Conservation (phyloP, 2,888 invertebrate genomes). For the Eumerus sabulonum region DNA sequence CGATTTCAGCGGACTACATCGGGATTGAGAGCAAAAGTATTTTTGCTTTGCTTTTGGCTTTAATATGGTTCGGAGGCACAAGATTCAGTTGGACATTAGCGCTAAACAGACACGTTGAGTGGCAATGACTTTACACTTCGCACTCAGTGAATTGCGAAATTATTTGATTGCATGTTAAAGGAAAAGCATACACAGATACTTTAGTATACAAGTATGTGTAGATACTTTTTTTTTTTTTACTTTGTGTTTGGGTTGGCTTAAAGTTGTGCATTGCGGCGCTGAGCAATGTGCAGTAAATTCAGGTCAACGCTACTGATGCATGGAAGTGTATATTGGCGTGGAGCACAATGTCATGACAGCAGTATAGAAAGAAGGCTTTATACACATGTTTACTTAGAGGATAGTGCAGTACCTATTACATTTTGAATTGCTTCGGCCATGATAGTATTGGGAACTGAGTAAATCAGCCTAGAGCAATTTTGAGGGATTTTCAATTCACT, state of each 20-base stretch:
- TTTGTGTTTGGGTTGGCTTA: constrained; percentile 34
- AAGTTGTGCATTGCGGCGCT: constrained; percentile 25
- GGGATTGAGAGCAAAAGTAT: not conserved
- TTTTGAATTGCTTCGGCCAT: too few species aligned
- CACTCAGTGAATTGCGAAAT: constrained; percentile 45
- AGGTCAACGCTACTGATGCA: constrained; percentile 56
- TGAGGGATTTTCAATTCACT: too few species aligned
- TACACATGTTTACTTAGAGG: too few species aligned
- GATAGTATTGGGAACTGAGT: too few species aligned
- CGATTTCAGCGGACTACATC: not conserved
- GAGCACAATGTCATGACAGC: too few species aligned
- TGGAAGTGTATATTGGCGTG: constrained; percentile 31
- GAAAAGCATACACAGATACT: too few species aligned
- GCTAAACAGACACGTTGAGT: constrained; percentile 21
- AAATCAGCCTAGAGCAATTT: too few species aligned
- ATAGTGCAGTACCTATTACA: too few species aligned
- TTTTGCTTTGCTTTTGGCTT: not conserved
- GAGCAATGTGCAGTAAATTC: constrained; percentile 47
- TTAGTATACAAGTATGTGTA: too few species aligned
- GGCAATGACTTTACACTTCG: constrained; percentile 53
- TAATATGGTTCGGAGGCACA: not conserved
- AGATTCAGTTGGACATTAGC: constrained; percentile 16
- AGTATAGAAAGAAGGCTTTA: too few species aligned
- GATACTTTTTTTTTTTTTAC: constrained; percentile 4
- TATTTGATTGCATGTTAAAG: constrained; percentile 47